Conservation (phyloP, 2,113 vertebrate species). For the Addax nasomaculatus region DNA sequence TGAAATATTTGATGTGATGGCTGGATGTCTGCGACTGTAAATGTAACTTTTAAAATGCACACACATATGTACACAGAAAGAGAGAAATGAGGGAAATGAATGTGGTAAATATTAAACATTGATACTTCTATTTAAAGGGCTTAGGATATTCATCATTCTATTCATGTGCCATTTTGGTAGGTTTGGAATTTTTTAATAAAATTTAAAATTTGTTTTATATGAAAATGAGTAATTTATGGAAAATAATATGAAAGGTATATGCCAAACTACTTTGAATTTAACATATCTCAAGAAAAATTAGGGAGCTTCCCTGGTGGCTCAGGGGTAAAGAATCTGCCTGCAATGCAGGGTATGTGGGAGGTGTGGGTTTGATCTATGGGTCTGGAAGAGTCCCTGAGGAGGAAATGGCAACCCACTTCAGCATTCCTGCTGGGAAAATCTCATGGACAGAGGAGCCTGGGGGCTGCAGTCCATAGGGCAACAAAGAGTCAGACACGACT, state of each 20-base stretch:
- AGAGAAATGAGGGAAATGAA: neutral
- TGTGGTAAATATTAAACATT: neutral
- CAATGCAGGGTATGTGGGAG: no score
- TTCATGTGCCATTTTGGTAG: neutral
- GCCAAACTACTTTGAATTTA: neutral
- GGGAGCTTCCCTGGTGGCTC: no score
- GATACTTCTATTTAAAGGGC: neutral
- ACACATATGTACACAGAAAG: neutral
- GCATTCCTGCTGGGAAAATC: no score
- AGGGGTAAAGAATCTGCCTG: no score
- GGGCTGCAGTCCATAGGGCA: no score
- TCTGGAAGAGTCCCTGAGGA: no score
- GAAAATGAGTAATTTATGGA: neutral
- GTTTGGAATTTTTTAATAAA: neutral
- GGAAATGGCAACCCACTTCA: no score
- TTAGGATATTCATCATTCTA: neutral
- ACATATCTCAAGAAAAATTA: neutral
- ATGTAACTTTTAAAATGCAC: neutral
- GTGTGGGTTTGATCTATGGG: no score
- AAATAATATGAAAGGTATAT: neutral
- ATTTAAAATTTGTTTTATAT: neutral
- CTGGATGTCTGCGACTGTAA: neutral
- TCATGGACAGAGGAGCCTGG: no score
- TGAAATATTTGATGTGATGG: neutral
- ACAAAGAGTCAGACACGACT: no score